Base-by-base conservation (phyloP, 1,140 invertebrate species). In the Tribolium castaneum region DNA sequence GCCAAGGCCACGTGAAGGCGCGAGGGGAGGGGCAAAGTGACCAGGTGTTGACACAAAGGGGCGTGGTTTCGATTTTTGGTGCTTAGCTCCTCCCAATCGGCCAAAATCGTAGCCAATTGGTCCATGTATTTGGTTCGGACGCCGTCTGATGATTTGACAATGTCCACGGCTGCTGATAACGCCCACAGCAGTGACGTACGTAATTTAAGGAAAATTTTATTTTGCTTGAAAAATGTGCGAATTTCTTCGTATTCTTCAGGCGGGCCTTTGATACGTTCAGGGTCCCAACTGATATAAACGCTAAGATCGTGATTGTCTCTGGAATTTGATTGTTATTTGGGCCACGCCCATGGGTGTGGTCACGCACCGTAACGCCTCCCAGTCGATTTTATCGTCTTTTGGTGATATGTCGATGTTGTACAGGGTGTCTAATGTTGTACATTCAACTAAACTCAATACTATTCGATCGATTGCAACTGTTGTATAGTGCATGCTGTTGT, bases 401-500 rank as follows among this genome's bases (percentile, higher is more conserved):
- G 87, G 86, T 25, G 87, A 86, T 81, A 88, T 88, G 70, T 86
- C 87, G 83, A 89, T 84, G 16, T 85, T 85, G 10, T 85, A 82
- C 30, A 87, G 59, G 9, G 70, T 78, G 52, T 85, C 82, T 51
- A 82, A 56, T 30, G 80, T 84, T 79, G 84, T 84, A 80, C 87
- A 86, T 80, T 90, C 87, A 30, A 95, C 90, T 75, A 97, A 86
- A 85, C 95, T 94, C 25, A 96, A 87, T 22, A 97, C 86, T 86
- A 94, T 92, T 76, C 92, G 92, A 87, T 98, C 96, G 13, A 94
- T 90, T 1, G 91, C 93, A 12, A 93, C 91, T 77, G 90, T 89
- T 6, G 92, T 91, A 86, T 93, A 94, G 87, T 97, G 95, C 56
- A 96, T 88, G 75, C 97, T 98, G 83, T 94, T 92, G 77, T 94